Evolutionary conservation across 2,797 vertebrate genomes (phyloP).

Genomic region (Sebastes diploproa): DNA sequence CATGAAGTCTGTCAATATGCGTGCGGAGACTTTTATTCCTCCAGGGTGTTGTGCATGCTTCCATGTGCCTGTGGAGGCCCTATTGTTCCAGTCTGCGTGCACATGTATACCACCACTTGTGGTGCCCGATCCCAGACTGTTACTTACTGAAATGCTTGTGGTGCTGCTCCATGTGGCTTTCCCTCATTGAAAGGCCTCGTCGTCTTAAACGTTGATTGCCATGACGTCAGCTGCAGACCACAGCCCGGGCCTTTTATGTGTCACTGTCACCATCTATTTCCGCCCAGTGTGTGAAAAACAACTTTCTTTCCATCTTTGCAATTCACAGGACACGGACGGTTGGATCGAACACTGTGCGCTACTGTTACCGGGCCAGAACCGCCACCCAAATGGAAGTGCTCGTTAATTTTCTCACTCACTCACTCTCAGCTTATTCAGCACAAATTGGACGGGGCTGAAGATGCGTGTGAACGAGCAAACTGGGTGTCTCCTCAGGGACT

Average conservation of each 20-base stretch:
- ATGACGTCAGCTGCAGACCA: slow-evolving; percentile 76
- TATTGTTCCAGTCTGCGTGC: slow-evolving; percentile 60
- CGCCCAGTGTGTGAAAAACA: slow-evolving; percentile 69
- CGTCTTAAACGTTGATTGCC: slow-evolving; percentile 68
- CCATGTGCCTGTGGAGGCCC: slow-evolving; percentile 31
- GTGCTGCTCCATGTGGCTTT: slow-evolving; percentile 61
- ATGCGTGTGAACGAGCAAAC: background rate
- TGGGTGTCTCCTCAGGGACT: background rate
- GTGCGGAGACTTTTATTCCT: slow-evolving; percentile 23
- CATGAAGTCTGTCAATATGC: slow-evolving; percentile 12
- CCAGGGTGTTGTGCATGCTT: slow-evolving; percentile 13
- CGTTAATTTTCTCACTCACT: slow-evolving; percentile 31
- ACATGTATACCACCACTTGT: slow-evolving; percentile 33
- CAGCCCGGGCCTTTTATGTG: slow-evolving; percentile 72
- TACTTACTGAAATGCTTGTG: slow-evolving; percentile 68
- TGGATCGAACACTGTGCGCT: slow-evolving; percentile 48
- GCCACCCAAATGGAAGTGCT: slow-evolving; percentile 35
- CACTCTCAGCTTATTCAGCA: background rate
- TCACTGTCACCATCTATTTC: slow-evolving; percentile 76
- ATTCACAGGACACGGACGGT: slow-evolving; percentile 37
- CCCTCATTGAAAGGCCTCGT: slow-evolving; percentile 52
- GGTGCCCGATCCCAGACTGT: slow-evolving; percentile 51
- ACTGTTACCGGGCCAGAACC: slow-evolving; percentile 59
- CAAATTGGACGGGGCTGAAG: background rate
- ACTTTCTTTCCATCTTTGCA: slow-evolving; percentile 64